These are phyloP conservation scores for Phenganax stokvisi DNA, from an alignment of 92 coral and sea anemone species.

Conservation along the genomic window DNA sequence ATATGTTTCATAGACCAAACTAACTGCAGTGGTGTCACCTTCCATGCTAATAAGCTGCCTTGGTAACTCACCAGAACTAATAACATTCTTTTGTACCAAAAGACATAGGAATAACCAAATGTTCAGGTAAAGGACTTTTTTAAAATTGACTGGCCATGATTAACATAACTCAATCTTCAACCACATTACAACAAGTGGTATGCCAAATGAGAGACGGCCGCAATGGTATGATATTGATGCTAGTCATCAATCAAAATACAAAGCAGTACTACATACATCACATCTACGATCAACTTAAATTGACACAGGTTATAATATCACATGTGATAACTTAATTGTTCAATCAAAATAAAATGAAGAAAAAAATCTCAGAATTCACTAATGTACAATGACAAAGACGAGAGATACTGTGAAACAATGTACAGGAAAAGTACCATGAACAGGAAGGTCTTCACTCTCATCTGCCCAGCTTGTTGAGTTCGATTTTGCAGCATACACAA, in stretches of 20 bases:
- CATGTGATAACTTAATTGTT: background rate
- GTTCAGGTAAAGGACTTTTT: no score
- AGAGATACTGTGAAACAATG: background rate
- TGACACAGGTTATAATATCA: background rate
- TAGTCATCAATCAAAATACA: background rate
- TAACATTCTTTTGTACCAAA: no score
- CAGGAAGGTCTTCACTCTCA: constrained; percentile 76
- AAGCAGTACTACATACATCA: background rate
- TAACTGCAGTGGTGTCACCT: no score
- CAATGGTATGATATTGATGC: no score
- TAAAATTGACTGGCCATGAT: no score
- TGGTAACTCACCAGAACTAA: no score
- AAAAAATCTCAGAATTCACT: constrained; percentile 3
- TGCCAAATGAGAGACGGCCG: no score
- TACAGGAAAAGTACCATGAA: constrained; percentile 61
- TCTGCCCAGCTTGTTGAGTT: constrained; percentile 95
- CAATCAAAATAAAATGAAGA: background rate
- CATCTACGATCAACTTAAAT: background rate
- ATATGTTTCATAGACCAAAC: no score
- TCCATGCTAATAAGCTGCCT: no score
- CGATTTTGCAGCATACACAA: constrained; percentile 58
- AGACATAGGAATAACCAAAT: no score
- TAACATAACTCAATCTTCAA: background rate
- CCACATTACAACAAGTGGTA: background rate
- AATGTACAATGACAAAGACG: background rate